Conservation (phyloP, 2,888 invertebrate species). For the Anarsia innoxiella region DNA sequence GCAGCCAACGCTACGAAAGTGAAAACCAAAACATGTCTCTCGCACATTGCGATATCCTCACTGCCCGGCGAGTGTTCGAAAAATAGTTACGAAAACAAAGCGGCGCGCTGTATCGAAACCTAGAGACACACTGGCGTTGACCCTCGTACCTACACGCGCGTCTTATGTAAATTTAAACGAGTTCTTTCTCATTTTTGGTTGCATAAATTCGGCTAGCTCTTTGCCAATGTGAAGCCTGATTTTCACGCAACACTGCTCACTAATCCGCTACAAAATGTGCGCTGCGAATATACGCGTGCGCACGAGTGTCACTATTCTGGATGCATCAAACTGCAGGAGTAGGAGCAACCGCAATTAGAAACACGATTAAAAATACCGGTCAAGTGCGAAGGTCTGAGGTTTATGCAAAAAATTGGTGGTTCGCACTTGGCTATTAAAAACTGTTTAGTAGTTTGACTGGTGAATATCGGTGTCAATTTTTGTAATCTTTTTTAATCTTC, state of each 20-base stretch:
- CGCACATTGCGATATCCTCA: slow-evolving; percentile 44
- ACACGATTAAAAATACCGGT: slow-evolving; percentile 12
- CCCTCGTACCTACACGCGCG: slow-evolving; percentile 36
- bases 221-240: slow-evolving; percentile 58
- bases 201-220: slow-evolving; percentile 61
- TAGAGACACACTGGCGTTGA: slow-evolving; percentile 42
- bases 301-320: slow-evolving; percentile 7
- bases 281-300: slow-evolving; percentile 15
- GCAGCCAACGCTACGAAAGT: slow-evolving; percentile 35
- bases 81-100: slow-evolving; percentile 23
- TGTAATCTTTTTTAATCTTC: too few relatives aligned
- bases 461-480: too few relatives aligned
- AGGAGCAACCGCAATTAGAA: slow-evolving; percentile 14
- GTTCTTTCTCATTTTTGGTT: slow-evolving; percentile 65
- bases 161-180: slow-evolving; percentile 59
- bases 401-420: slow-evolving; percentile 1
- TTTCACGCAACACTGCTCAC: slow-evolving; percentile 60
- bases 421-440: slow-evolving; percentile 1
- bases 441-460: too few relatives aligned
- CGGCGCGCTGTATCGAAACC: slow-evolving; percentile 31
- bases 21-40: slow-evolving; percentile 47
- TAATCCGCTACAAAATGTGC: slow-evolving; percentile 49
- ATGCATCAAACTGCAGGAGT: background rate
- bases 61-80: slow-evolving; percentile 17
- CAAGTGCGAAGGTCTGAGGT: slow-evolving; percentile 11